Conservation (phyloP, 2,888 invertebrate species). For the Dendrolimus houi region DNA sequence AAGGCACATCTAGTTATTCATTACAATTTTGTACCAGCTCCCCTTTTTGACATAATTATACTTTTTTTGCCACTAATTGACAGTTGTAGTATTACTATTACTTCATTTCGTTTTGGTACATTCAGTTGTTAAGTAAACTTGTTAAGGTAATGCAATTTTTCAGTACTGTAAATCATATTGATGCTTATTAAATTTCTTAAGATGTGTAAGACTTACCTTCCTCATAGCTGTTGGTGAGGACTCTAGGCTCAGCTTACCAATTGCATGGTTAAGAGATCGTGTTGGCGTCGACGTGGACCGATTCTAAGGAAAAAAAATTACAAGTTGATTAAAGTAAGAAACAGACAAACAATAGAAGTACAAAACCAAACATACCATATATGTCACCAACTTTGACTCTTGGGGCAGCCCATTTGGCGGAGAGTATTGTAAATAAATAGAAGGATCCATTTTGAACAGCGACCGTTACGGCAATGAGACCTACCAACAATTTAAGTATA, state of each 20-base stretch:
- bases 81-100: no score
- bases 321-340: not conserved
- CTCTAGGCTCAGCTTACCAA: slow-evolving; percentile 49
- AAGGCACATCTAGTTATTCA: no score
- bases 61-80: no score
- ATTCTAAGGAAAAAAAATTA: slow-evolving; percentile 38
- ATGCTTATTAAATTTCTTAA: no score
- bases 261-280: slow-evolving; percentile 40
- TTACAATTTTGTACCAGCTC: no score
- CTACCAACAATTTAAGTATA: not conserved
- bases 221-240: slow-evolving; percentile 45
- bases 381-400: slow-evolving; percentile 90
- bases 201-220: slow-evolving; percentile 30
- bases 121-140: no score
- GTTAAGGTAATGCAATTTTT: no score
- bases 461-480: not conserved
- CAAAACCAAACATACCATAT: slow-evolving; percentile 78
- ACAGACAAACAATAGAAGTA: slow-evolving; percentile 3
- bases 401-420: slow-evolving; percentile 85
- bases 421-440: slow-evolving; percentile 79
- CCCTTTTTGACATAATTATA: no score
- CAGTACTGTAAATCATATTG: no score
- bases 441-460: slow-evolving; percentile 79
- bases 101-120: no score
- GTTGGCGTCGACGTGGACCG: slow-evolving; percentile 47